These are phyloP conservation scores for Syngnathus typhle DNA, from an alignment of 2,113 vertebrate species.

Conservation along the genomic window DNA sequence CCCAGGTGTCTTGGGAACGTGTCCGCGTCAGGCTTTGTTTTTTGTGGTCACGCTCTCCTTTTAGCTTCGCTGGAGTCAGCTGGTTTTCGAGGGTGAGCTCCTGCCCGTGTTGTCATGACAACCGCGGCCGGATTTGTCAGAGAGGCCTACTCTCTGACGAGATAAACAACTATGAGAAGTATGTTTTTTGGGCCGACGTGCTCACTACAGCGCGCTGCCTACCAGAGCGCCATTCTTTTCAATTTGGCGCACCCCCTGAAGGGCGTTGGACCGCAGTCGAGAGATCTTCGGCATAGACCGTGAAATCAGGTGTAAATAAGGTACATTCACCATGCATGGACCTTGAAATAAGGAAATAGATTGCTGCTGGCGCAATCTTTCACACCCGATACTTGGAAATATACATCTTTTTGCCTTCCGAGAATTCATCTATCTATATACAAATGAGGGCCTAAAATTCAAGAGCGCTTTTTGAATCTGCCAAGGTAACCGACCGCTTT, in stretches of 20 bases:
- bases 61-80: not conserved
- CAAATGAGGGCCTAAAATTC: too few species aligned
- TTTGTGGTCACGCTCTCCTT: not conserved
- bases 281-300: not conserved
- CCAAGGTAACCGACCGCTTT: not conserved
- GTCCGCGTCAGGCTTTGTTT: not conserved
- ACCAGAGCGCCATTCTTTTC: not conserved
- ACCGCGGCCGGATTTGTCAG: too few species aligned
- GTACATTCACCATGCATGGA: not conserved
- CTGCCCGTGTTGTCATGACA: not conserved
- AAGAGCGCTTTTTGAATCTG: too few species aligned
- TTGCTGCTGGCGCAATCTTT: not conserved
- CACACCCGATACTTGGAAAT: not conserved
- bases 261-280: not conserved
- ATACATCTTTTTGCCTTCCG: not conserved
- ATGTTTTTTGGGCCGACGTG: not conserved
- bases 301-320: conserved; percentile 4
- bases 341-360: not conserved
- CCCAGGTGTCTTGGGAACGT: not conserved
- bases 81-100: not conserved
- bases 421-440: too few species aligned
- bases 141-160: too few species aligned
- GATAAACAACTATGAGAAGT: not conserved
- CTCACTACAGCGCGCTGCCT: not conserved
- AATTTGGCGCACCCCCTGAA: not conserved